phyloP scores from a whole-genome alignment of 1,140 invertebrate species.

The Scaptodrosophila lebanonensis region DNA sequence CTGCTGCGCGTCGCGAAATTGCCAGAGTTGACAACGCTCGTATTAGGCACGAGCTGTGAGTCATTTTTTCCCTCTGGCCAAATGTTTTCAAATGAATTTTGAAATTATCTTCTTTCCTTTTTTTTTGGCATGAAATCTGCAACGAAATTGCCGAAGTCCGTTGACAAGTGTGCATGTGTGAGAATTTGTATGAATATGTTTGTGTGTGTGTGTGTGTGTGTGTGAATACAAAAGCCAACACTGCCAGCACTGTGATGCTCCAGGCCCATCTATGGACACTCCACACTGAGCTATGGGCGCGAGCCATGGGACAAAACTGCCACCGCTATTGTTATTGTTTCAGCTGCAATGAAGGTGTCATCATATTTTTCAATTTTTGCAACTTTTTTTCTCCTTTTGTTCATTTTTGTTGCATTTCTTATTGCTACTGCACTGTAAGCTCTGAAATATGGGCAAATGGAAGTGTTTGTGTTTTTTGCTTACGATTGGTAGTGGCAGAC shows the following conservation, averaged over 20 bases:
- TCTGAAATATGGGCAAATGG: slow-evolving; percentile 38
- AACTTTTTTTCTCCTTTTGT: slow-evolving; percentile 27
- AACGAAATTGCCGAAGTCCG: slow-evolving; percentile 53
- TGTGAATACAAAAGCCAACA: slow-evolving; percentile 44
- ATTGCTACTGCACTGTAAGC: neutral
- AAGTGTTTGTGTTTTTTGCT: slow-evolving; percentile 1
- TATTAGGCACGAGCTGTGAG: slow-evolving; percentile 22
- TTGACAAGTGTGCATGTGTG: too few relatives aligned
- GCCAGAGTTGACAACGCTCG: too few relatives aligned
- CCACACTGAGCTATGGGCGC: too few relatives aligned
- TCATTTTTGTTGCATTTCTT: slow-evolving; percentile 3
- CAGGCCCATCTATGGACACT: too few relatives aligned
- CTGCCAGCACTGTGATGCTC: neutral
- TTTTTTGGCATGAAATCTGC: slow-evolving; percentile 37
- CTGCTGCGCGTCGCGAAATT: too few relatives aligned
- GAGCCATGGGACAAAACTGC: neutral
- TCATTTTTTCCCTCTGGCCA: slow-evolving; percentile 25
- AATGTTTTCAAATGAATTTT: slow-evolving; percentile 55
- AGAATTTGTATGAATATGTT: too few relatives aligned
- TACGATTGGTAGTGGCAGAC: too few relatives aligned
- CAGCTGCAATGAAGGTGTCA: slow-evolving; percentile 65
- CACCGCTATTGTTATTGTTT: slow-evolving; percentile 45
- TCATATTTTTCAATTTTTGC: slow-evolving; percentile 70
- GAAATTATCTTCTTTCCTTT: slow-evolving; percentile 48
- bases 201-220: too few relatives aligned